Conservation (phyloP, 35 echinoderm and acorn worm species). For the Anneissia japonica region DNA sequence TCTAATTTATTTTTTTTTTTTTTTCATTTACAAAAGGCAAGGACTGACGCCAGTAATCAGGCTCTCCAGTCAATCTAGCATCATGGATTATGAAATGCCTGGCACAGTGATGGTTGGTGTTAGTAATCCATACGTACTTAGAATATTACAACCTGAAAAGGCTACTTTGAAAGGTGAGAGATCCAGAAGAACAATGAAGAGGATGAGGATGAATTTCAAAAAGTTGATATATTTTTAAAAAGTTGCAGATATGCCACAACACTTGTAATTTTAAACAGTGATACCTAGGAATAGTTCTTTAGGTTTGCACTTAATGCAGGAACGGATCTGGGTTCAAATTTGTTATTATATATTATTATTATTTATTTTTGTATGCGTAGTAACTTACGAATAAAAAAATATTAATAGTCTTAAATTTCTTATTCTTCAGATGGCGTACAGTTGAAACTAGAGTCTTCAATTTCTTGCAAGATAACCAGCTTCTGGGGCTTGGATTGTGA, state of each 20-base stretch:
- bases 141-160: not conserved
- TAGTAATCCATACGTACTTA: not conserved
- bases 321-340: too few relatives aligned
- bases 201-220: too few relatives aligned
- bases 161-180: not conserved
- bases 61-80: not conserved
- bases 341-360: too few relatives aligned
- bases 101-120: not conserved
- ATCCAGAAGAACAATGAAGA: too few relatives aligned
- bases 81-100: not conserved
- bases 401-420: too few relatives aligned
- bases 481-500: not conserved
- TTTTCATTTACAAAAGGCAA: not conserved
- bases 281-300: too few relatives aligned
- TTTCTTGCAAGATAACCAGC: not conserved
- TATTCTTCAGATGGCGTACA: not conserved
- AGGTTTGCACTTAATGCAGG: too few relatives aligned
- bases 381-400: too few relatives aligned
- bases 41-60: not conserved
- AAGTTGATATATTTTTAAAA: too few relatives aligned
- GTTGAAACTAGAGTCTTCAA: not conserved
- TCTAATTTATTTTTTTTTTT: not conserved
- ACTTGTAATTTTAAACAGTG: too few relatives aligned
- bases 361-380: too few relatives aligned
- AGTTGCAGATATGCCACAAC: too few relatives aligned